A percentile compares a stretch with the other conserved stretches of the same genome.
Evolutionary conservation across 1,140 invertebrate genomes (phyloP).

Genomic region (Zaprionus nigranus): DNA sequence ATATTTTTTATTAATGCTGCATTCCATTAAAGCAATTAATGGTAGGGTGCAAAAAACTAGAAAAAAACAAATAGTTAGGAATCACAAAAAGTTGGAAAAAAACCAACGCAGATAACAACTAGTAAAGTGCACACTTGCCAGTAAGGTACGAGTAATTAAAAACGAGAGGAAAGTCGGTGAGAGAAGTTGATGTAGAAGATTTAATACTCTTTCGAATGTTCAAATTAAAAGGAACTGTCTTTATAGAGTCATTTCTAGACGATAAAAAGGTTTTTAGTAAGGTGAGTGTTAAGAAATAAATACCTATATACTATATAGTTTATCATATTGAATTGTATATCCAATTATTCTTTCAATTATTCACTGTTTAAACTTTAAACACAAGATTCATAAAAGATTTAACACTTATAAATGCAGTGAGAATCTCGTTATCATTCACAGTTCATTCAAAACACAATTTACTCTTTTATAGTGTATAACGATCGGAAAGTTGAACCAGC

Average conservation of each 20-base stretch:
- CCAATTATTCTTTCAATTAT: too few species aligned
- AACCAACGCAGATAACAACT: neutral
- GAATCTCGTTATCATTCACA: too few species aligned
- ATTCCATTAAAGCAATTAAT: constrained; percentile 70
- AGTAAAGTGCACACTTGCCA: constrained; percentile 26
- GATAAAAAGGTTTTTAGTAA: too few species aligned
- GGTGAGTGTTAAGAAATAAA: too few species aligned
- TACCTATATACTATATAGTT: too few species aligned
- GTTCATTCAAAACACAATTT: neutral
- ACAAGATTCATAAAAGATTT: too few species aligned
- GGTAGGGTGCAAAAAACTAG: constrained; percentile 24
- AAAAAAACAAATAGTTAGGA: neutral
- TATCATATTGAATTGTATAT: too few species aligned
- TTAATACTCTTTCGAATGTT: constrained; percentile 3
- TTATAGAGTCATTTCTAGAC: neutral
- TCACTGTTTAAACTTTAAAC: too few species aligned
- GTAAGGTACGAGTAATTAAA: constrained; percentile 58
- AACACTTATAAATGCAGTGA: too few species aligned
- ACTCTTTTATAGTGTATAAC: constrained; percentile 5
- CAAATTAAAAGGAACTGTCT: neutral
- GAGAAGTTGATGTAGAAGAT: neutral
- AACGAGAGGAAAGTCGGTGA: constrained; percentile 33
- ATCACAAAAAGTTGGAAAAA: neutral
- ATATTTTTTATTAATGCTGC: constrained; percentile 74
- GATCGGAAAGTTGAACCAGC: constrained; percentile 59